Conservation (phyloP, 2,888 invertebrate species). For the Orthosia gothica region DNA sequence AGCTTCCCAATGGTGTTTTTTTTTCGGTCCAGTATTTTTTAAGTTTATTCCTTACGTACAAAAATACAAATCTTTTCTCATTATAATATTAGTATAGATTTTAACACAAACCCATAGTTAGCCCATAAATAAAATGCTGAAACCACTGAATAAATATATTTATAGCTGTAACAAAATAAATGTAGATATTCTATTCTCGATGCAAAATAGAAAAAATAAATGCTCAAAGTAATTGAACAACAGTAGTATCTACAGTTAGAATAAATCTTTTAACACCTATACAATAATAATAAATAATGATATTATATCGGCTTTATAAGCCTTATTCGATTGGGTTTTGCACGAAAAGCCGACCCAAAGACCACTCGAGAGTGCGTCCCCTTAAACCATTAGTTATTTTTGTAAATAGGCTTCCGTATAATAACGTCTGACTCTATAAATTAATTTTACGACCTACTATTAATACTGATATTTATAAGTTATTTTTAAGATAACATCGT, state of each 20-base stretch:
- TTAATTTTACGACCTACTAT: conserved; percentile 50
- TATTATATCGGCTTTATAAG: conserved; percentile 17
- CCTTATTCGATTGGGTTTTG: conserved; percentile 1
- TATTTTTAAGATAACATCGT: conserved; percentile 43
- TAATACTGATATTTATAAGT: conserved; percentile 27
- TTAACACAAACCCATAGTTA: not conserved
- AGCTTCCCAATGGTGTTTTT: too few species aligned
- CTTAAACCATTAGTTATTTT: conserved; percentile 41
- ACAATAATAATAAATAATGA: not conserved
- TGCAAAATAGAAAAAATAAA: not conserved
- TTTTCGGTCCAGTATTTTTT: too few species aligned
- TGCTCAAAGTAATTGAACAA: not conserved
- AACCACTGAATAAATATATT: not conserved
- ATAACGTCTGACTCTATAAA: conserved; percentile 47
- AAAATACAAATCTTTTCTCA: too few species aligned
- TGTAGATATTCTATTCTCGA: not conserved
- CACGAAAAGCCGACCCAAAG: conserved; percentile 1
- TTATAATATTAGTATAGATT: too few species aligned
- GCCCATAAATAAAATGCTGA: conserved; percentile 2
- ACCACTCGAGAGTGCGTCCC: conserved; percentile 1
- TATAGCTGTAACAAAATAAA: not conserved
- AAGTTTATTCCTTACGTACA: too few species aligned
- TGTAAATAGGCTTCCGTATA: conserved; percentile 45
- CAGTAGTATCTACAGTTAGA: not conserved
- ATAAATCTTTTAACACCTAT: not conserved